Conservation (phyloP, 2,888 invertebrate genomes). For the Tenthredo mesomela region DNA sequence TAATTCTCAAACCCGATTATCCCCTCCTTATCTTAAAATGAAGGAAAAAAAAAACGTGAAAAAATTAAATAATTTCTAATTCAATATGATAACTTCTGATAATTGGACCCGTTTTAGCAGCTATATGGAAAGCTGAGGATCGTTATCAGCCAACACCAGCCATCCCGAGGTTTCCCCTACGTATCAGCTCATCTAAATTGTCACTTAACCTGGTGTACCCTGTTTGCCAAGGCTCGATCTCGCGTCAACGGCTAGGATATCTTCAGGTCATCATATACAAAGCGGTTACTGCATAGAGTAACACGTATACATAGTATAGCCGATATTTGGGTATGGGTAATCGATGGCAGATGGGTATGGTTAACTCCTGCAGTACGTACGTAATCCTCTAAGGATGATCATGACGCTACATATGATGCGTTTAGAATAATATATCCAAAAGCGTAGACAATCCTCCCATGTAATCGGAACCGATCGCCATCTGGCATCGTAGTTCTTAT, state of each 20-base stretch:
- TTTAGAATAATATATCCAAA: conserved; percentile 40
- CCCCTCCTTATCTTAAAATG: not conserved
- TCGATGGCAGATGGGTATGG: conserved; percentile 41
- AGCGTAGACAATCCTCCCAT: conserved; percentile 37
- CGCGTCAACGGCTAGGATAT: not conserved
- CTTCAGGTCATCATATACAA: not conserved
- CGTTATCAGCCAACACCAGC: conserved; percentile 26
- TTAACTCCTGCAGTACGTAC: conserved; percentile 12
- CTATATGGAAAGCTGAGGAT: conserved; percentile 14
- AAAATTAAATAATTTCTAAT: not conserved
- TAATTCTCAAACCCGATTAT: not conserved
- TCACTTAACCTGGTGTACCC: conserved; percentile 33
- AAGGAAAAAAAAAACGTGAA: not conserved
- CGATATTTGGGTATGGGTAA: not conserved
- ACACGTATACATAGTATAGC: not conserved
- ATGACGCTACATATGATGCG: not conserved
- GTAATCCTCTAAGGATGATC: conserved; percentile 14
- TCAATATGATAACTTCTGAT: not conserved
- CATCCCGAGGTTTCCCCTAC: conserved; percentile 29
- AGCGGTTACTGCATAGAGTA: not conserved
- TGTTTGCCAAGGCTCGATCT: not conserved
- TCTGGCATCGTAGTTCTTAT: conserved; percentile 8
- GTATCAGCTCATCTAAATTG: conserved; percentile 48
- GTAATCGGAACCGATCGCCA: conserved; percentile 47
- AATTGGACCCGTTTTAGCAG: not conserved